Evolutionary conservation across 1,140 invertebrate genomes (phyloP), one percentile per base, ranked within the genome.

Genomic region (Aphelinus atriplicis): DNA sequence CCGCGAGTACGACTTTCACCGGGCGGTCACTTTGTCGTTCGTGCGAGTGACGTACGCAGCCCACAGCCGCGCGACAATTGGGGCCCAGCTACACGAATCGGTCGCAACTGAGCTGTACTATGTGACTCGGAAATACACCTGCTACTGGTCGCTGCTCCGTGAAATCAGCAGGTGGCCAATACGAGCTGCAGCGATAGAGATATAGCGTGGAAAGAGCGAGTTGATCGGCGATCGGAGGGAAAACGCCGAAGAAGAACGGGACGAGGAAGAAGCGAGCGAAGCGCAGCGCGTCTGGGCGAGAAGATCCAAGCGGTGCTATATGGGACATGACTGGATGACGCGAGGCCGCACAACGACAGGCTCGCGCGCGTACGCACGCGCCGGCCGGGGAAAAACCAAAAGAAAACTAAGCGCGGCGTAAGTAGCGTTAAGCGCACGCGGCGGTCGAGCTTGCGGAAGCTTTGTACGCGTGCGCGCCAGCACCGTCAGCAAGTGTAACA

Each of bases 241-340:
- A 26, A 26, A 26, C 26, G 26, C 26, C 26, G 69, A 67, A 42
- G 7, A 42, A 63, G 69, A 60, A 60, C 57, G 57, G 76, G 71
- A 72, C 67, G 76, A 61, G 70, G 65, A 69, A 61, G 7, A 60
- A 78, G 71, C 26, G 26, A 26, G 26, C 26, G 26, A 26, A 26
- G 0, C 26, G 26, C n/a, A n/a, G 26, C 26, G 26, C 26, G 26
- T 26, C 26, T 26, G 26, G 26, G 26, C 26, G 26, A 26, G 77
- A 63, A 65, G 71, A 73, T 68, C 71, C 75, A 77, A 73, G 61
- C 57, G 5, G 42, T 56, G 53, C 3, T 47, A 43, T 53, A 53
- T 53, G 50, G 50, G 51, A 56, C 51, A 45, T 43, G 65, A 67
- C 42, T 67, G 26, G 65, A 67, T 51, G 63, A 65, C 63, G 48